A percentile compares a stretch with the other conserved stretches of the same genome.
Conservation (phyloP, 2,888 invertebrate genomes). For the Drosophila mercatorum region DNA sequence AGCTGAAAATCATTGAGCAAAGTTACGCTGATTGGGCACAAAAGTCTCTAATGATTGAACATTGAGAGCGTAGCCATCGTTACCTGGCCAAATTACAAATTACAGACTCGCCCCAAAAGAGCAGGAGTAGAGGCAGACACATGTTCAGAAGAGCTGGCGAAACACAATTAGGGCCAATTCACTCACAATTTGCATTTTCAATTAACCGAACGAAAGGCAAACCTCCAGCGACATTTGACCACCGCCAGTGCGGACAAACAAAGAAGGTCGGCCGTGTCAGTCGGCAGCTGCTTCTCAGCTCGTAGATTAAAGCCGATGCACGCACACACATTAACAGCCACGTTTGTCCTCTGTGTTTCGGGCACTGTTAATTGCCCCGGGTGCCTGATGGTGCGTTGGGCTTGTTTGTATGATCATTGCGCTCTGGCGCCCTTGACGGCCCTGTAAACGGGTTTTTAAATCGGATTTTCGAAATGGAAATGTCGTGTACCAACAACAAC, state of each 20-base stretch:
- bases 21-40: slow-evolving; percentile 40
- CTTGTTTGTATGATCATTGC: slow-evolving; percentile 67
- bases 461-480: slow-evolving; percentile 70
- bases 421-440: slow-evolving; percentile 48
- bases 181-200: slow-evolving; percentile 76
- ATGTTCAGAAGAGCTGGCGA: background rate
- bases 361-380: slow-evolving; percentile 65
- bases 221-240: slow-evolving; percentile 50
- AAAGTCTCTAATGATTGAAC: slow-evolving; percentile 37
- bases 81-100: slow-evolving; percentile 38
- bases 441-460: slow-evolving; percentile 49
- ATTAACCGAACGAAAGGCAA: slow-evolving; percentile 55
- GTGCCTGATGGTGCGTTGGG: background rate
- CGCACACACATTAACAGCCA: slow-evolving; percentile 8
- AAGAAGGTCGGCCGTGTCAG: slow-evolving; percentile 36
- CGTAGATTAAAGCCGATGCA: slow-evolving; percentile 54
- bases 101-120: slow-evolving; percentile 14
- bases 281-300: slow-evolving; percentile 42
- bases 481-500: slow-evolving; percentile 52
- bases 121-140: too few relatives aligned
- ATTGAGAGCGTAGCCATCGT: slow-evolving; percentile 20
- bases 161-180: slow-evolving; percentile 42
- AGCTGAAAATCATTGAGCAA: slow-evolving; percentile 19
- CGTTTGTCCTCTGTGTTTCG: slow-evolving; percentile 14
- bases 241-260: slow-evolving; percentile 64